Evolutionary conservation across 2,888 invertebrate genomes (phyloP), one percentile per base, ranked within the genome.

Genomic region (Orthosia cruda): DNA sequence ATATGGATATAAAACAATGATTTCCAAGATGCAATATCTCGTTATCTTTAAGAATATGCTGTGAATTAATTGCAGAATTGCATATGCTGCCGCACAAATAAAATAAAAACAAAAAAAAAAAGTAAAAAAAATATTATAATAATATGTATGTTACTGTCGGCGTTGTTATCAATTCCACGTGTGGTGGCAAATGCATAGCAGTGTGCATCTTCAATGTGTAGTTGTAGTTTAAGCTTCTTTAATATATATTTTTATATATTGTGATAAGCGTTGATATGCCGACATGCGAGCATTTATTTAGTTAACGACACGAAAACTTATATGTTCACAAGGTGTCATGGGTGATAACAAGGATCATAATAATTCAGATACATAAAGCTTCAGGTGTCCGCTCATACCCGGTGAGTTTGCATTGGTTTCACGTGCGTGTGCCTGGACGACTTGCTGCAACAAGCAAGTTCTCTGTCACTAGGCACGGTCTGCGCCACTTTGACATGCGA

Each of bases 211-310:
- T 96, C 93, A 93, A 92, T 94, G 95, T 95, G 95, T 96, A 96
- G 96, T 93, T 92, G 93, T 96, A 96, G 95, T 92, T 89, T 96
- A 96, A 95, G 96, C 96, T 96, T 96, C 95, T 95, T 95, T 95
- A 94, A 95, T 95, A 96, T 95, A 96, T 96, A 95, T 96, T 96
- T 96, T 96, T 96, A 96, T 96, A 95, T 95, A 96, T 95, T 96
- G 96, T 96, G 96, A 96, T 96, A 96, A 96, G 96, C 94, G 94
- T 95, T 96, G 95, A 95, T 95, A 95, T 96, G 96, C 96, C 95
- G 95, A 93, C 93, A 93, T 95, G 93, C 93, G 95, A 96, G 96
- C 96, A 96, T 96, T 96, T 96, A 96, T 94, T 95, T 95, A 94
- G 94, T 92, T 96, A 95, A 93, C 93, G 91, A 92, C 93, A 91